phyloP scores from a whole-genome alignment of 1,140 invertebrate species.

The Zaprionus inermis region DNA sequence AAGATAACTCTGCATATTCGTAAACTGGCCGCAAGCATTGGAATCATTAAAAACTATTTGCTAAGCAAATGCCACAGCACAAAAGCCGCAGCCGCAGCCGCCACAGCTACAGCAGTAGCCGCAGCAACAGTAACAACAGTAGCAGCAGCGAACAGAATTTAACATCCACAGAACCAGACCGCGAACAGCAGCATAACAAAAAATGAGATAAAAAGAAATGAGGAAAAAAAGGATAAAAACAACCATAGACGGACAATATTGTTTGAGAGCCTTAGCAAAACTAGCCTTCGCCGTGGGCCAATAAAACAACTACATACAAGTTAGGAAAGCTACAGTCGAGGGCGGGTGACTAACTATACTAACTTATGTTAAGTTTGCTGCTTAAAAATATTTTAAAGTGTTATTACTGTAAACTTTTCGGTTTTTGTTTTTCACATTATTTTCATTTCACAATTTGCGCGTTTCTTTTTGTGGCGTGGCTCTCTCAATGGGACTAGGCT shows the following conservation, averaged over 20 bases:
- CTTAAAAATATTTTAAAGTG: not conserved
- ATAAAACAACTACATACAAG: conserved; percentile 3
- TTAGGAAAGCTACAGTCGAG: not conserved
- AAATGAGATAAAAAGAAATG: not conserved
- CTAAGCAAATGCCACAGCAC: conserved; percentile 71
- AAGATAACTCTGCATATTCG: conserved; percentile 36
- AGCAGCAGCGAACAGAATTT: not conserved
- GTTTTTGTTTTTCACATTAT: too few species aligned
- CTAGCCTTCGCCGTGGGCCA: conserved; percentile 2
- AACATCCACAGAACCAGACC: conserved; percentile 2
- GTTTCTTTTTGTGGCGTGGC: too few species aligned
- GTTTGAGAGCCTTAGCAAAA: conserved; percentile 27
- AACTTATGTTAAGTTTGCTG: not conserved
- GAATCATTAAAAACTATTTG: conserved; percentile 79
- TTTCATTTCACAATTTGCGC: too few species aligned
- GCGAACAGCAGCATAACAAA: conserved; percentile 20
- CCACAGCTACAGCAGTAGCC: conserved; percentile 4
- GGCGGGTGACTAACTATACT: not conserved
- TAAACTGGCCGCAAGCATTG: conserved; percentile 62
- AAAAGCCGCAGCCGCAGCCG: conserved; percentile 41
- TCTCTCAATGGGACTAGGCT: too few species aligned
- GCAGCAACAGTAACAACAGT: not conserved
- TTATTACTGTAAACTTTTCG: not conserved
- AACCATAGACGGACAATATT: conserved; percentile 13
- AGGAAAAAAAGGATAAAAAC: not conserved